Conservation (phyloP, 2,888 invertebrate genomes). For the Sphaeridia pumilis region DNA sequence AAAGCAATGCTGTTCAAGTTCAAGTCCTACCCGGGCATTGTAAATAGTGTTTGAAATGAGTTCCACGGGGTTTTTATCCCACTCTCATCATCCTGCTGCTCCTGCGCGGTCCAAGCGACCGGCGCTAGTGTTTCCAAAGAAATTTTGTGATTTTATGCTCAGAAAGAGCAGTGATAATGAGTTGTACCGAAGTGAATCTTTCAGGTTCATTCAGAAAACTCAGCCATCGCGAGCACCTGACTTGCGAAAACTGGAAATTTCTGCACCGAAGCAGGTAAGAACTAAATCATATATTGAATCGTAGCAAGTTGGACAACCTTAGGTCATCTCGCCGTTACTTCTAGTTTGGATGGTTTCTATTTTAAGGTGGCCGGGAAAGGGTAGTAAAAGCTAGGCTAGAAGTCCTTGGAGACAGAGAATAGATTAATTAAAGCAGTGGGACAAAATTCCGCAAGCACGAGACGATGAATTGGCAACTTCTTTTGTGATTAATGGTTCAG, state of each 20-base stretch:
- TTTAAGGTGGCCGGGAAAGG: not conserved
- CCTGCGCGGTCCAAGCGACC: not conserved
- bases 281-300: not conserved
- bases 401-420: no score
- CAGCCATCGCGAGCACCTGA: conserved; percentile 1
- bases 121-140: conserved; percentile 3
- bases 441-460: no score
- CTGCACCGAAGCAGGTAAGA: not conserved
- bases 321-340: not conserved
- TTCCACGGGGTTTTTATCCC: not conserved
- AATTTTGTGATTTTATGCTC: conserved; percentile 16
- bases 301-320: not conserved
- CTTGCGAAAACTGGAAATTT: not conserved
- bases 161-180: conserved; percentile 24
- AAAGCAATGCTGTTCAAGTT: no score
- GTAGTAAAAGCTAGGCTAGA: not conserved
- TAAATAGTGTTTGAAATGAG: no score
- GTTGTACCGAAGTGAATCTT: conserved; percentile 35
- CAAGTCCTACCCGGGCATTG: no score
- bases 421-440: no score
- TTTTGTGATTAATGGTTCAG: no score
- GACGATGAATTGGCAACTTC: no score
- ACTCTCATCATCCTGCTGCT: not conserved
- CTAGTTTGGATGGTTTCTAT: not conserved
- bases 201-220: conserved; percentile 35